phyloP scores from a whole-genome alignment of 2,888 invertebrate species.

The Allolobophora icterica region DNA sequence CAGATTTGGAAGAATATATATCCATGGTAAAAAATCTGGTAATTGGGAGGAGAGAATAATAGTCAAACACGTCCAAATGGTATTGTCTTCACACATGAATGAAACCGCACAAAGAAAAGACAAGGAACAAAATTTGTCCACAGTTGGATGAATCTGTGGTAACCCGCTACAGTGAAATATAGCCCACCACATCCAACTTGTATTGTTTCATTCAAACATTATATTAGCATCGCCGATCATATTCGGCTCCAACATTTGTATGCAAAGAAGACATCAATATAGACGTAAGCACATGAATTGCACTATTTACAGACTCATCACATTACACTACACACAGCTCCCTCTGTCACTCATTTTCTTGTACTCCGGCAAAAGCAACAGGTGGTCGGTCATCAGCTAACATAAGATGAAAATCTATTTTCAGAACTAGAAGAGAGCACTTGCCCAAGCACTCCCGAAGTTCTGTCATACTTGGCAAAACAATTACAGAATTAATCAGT shows the following conservation, averaged over 20 bases:
- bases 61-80: no score
- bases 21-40: no score
- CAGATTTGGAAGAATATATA: no score
- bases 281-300: not conserved
- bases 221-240: not conserved
- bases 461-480: not conserved
- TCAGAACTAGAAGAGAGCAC: not conserved
- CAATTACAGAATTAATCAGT: not conserved
- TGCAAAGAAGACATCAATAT: not conserved
- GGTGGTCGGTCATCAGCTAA: not conserved
- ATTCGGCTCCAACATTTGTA: not conserved
- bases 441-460: not conserved
- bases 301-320: not conserved
- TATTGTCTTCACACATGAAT: not conserved
- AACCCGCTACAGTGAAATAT: not conserved
- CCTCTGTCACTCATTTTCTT: not conserved
- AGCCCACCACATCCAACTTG: not conserved
- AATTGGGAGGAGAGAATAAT: not conserved
- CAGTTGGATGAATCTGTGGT: not conserved
- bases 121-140: not conserved
- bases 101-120: not conserved
- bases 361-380: not conserved
- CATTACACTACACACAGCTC: not conserved
- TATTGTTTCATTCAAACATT: slow-evolving; percentile 5
- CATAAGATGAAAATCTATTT: not conserved